Evolutionary conservation across 1,140 invertebrate species (phyloP).

Genomic region (Limonius californicus): DNA sequence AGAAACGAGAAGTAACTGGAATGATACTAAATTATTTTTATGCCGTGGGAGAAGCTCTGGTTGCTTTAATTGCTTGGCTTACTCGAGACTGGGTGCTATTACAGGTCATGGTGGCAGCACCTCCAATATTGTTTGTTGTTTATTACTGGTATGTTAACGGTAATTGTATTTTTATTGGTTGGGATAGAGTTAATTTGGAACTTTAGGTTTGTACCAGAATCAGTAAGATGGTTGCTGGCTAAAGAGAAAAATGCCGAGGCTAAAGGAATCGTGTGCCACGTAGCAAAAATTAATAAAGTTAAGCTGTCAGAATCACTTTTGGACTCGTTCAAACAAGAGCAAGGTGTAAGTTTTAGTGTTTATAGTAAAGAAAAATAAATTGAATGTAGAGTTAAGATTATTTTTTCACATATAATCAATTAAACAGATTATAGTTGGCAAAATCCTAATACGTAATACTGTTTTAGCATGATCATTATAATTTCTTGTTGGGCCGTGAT

Average conservation of each 20-base stretch:
- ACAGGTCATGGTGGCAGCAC: slow-evolving; percentile 55
- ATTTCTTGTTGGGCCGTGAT: too few species aligned
- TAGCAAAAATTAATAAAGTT: slow-evolving; percentile 53
- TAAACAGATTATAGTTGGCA: too few species aligned
- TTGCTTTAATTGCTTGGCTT: slow-evolving; percentile 57
- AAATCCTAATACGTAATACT: too few species aligned
- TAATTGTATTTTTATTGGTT: background rate
- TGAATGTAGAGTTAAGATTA: too few species aligned
- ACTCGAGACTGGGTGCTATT: slow-evolving; percentile 58
- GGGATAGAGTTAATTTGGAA: slow-evolving; percentile 16
- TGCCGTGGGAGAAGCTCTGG: slow-evolving; percentile 58
- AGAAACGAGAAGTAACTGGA: slow-evolving; percentile 60
- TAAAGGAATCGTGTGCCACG: slow-evolving; percentile 51
- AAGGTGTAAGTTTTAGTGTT: too few species aligned
- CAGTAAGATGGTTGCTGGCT: slow-evolving; percentile 59
- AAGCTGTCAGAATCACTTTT: slow-evolving; percentile 50
- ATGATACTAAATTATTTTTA: slow-evolving; percentile 64
- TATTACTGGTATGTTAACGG: slow-evolving; percentile 53
- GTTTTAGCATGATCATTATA: too few species aligned
- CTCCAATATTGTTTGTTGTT: slow-evolving; percentile 53
- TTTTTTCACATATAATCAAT: too few species aligned
- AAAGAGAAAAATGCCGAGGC: slow-evolving; percentile 52
- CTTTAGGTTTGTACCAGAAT: slow-evolving; percentile 61
- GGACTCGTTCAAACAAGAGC: slow-evolving; percentile 38
- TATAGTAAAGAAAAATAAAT: too few species aligned